Percentiles rank a stretch among this genome's conserved stretches.
Conservation (phyloP, 2,797 vertebrate species). For the Neosilurus mollespiculum region DNA sequence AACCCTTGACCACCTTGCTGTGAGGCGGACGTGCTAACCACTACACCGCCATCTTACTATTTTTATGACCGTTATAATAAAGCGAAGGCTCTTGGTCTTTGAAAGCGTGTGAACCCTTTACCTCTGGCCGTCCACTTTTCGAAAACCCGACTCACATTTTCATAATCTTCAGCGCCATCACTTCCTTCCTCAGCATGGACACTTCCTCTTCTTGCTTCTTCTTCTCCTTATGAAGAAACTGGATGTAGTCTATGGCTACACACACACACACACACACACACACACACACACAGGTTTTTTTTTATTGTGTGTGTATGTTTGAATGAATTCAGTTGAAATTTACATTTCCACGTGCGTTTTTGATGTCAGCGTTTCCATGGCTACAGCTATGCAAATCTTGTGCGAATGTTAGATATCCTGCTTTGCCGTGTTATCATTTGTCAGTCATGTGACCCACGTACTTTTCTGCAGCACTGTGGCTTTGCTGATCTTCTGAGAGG, state of each 20-base stretch:
- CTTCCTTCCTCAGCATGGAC: constrained; percentile 90
- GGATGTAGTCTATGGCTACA: constrained; percentile 96
- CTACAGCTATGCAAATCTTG: neutral
- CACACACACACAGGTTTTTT: constrained; percentile 30
- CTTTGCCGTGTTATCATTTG: neutral
- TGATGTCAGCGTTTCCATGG: neutral
- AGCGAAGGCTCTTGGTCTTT: neutral
- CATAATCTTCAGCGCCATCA: constrained; percentile 97
- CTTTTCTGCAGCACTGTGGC: constrained; percentile 95
- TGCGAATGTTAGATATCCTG: neutral
- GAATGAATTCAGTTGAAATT: neutral
- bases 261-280: constrained; percentile 20
- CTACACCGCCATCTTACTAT: neutral
- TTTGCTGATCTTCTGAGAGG: constrained; percentile 95
- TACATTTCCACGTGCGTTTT: neutral
- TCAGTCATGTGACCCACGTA: constrained; percentile 63
- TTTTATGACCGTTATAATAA: neutral
- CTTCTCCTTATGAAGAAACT: constrained; percentile 98
- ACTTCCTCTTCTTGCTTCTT: constrained; percentile 99
- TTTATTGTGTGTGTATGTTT: too few relatives aligned
- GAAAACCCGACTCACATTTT: constrained; percentile 82
- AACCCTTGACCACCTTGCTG: too few relatives aligned
- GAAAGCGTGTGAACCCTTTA: neutral
- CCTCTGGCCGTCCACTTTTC: constrained; percentile 9
- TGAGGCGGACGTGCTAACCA: too few relatives aligned